Conservation (phyloP, 1,140 invertebrate species). For the Cryptotermes secundus region DNA sequence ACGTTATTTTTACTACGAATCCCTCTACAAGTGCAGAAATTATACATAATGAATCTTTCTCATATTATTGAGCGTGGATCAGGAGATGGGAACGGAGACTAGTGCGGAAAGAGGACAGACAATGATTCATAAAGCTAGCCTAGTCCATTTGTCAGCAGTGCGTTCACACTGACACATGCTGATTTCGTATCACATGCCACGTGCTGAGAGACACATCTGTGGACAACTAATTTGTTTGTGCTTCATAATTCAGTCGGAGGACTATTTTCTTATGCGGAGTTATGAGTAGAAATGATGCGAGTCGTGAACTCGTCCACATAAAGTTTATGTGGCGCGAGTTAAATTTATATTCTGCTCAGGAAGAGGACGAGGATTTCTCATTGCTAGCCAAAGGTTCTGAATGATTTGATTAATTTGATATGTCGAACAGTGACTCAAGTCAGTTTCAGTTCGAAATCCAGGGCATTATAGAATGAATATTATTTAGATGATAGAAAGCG, state of each 20-base stretch:
- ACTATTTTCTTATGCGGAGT: not conserved
- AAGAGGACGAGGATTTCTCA: not conserved
- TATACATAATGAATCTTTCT: not conserved
- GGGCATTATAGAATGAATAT: not conserved
- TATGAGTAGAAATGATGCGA: slow-evolving; percentile 3
- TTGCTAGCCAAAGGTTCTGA: not conserved
- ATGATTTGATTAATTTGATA: not conserved
- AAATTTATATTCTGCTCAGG: not conserved
- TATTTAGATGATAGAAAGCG: not conserved
- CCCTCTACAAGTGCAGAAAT: not conserved
- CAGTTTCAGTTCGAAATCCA: not conserved
- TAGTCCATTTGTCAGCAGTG: not conserved
- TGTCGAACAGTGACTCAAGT: not conserved
- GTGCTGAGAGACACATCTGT: not conserved
- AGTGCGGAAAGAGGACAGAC: slow-evolving; percentile 9
- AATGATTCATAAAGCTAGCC: not conserved
- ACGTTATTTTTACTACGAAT: not conserved
- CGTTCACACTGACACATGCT: not conserved
- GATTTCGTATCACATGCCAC: not conserved
- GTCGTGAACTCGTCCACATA: not conserved
- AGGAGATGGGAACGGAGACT: slow-evolving; percentile 10
- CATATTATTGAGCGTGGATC: slow-evolving; percentile 19
- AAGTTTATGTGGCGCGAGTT: not conserved
- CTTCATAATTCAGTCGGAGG: not conserved
- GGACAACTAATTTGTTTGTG: slow-evolving; percentile 11